Evolutionary conservation across 2,797 vertebrate species (phyloP), one percentile per base, ranked within the genome.

Genomic region (Lerista edwardsae): DNA sequence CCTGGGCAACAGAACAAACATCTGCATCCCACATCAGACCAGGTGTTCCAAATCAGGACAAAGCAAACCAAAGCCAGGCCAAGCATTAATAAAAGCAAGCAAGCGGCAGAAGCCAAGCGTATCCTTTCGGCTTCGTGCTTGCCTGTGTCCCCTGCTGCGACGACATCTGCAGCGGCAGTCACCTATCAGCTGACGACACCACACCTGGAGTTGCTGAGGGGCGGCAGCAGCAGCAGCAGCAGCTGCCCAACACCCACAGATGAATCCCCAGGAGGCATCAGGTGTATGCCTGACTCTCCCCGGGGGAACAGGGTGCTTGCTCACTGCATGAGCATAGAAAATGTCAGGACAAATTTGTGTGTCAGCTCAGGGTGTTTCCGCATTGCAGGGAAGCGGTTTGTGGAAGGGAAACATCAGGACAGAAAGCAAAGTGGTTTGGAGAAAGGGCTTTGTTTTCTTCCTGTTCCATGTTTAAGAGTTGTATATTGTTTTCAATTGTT

Each of bases 21-120:
- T 94, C 93, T 95, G 94, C 91, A 93, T 93, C 86, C 86, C 91
- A 88, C 91, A 93, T 93, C 82, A 88, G 91, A 91, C 92, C 94
- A 95, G 94, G 93, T 95, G 94, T 92, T 92, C 80, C 86, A 90
- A 94, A 94, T 90, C 89, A 93, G 92, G 93, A 92, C 92, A 93
- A 92, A 89, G 69, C 84, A 90, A 93, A 91, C 73, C 85, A 90
- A 90, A 62, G 78, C 91, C 94, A 91, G 84, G 79, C 92, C 89
- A 93, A 94, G 93, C 84, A 71, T 86, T 77, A 86, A 86, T 86
- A 86, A 86, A 81, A 71, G 74, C 76, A 86, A 39, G 73, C 71
- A 82, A 71, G 73, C 91, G 91, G 90, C 91, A 94, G 87, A 94
- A 94, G 92, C 89, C 91, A 87, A 94, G 87, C 91, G 84, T 87